Evolutionary conservation across 2,888 invertebrate species (phyloP), one percentile per base, ranked within the genome.

Genomic region (Eremobia ochroleuca): DNA sequence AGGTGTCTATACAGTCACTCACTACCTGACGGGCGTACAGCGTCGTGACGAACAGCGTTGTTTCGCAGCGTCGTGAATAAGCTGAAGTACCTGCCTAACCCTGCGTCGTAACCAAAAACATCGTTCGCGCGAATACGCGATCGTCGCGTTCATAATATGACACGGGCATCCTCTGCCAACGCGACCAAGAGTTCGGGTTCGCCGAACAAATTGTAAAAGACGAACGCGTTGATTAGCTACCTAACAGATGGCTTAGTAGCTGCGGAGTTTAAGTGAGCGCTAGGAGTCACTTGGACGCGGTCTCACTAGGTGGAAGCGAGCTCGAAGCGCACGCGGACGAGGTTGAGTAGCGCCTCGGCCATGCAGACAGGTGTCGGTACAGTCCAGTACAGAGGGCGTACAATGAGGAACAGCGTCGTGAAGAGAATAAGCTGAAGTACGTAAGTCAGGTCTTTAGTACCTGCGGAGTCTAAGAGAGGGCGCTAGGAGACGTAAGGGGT

Each of bases 261-360:
- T 31, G n/a, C 15, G 55, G 1, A 58, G 37, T 55, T n/a, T 28
- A 71, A 71, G n/a, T 65, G 34, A 58, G 43, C 28, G 40, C 37
- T 69, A 37, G 34, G 43, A 66, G 31, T 21, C n/a, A 21, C 11
- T 46, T 15, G 4, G n/a, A 3, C 11, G 28, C 43, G 28, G 28
- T 21, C 65, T 43, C 59, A 74, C 84, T 79, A 76, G 82, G 85
- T 87, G 89, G 90, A 85, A 90, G 93, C 82, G 85, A 89, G 79
- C 78, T 82, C 84, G 55, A 92, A 87, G 78, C 90, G 90, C 79
- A 95, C 92, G 76, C 96, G 96, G 87, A 97, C 97, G 77, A 97
- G 93, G 92, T 97, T 95, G 73, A 97, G 95, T 83, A 97, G 92
- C 78, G 96, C 96, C 91, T 97, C 96, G 77, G 97, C 97, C 73